Percentiles rank a stretch among this genome's conserved stretches.
phyloP scores from a whole-genome alignment of 2,888 invertebrate genomes.

The Adela reaumurella region DNA sequence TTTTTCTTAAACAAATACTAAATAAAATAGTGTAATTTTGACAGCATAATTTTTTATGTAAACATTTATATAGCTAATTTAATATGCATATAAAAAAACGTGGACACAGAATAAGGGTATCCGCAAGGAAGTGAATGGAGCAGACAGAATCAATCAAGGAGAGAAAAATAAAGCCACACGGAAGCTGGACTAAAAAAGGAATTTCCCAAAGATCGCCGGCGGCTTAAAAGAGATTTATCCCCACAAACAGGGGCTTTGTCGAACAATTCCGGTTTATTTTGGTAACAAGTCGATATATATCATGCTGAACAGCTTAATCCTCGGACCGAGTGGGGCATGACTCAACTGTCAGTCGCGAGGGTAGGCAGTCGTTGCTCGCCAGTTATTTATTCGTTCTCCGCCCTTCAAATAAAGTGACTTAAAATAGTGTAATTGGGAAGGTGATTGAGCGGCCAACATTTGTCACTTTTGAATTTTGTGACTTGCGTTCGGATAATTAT shows the following conservation, averaged over 20 bases:
- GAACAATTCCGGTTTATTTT: constrained; percentile 26
- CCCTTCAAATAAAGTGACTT: not conserved
- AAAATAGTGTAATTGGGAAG: not conserved
- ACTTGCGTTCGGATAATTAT: not conserved
- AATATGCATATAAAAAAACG: no score
- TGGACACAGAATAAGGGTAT: no score
- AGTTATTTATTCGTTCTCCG: not conserved
- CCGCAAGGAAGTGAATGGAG: no score
- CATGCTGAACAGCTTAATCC: constrained; percentile 18
- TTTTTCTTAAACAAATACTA: no score
- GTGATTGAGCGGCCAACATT: not conserved
- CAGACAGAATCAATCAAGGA: not conserved
- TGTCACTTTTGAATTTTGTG: not conserved
- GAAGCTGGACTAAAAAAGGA: constrained; percentile 25
- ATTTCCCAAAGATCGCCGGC: constrained; percentile 28
- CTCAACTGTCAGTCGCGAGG: not conserved
- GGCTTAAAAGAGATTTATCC: constrained; percentile 34
- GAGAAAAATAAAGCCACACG: constrained; percentile 13
- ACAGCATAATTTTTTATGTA: no score
- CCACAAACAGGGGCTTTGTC: constrained; percentile 22
- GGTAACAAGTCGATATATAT: constrained; percentile 21
- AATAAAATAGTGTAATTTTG: no score
- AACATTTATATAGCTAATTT: no score
- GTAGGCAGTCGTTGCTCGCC: not conserved
- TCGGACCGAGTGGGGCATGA: constrained; percentile 9